phyloP scores from a whole-genome alignment of 2,113 vertebrate genomes.

The Diglossa brunneiventris region DNA sequence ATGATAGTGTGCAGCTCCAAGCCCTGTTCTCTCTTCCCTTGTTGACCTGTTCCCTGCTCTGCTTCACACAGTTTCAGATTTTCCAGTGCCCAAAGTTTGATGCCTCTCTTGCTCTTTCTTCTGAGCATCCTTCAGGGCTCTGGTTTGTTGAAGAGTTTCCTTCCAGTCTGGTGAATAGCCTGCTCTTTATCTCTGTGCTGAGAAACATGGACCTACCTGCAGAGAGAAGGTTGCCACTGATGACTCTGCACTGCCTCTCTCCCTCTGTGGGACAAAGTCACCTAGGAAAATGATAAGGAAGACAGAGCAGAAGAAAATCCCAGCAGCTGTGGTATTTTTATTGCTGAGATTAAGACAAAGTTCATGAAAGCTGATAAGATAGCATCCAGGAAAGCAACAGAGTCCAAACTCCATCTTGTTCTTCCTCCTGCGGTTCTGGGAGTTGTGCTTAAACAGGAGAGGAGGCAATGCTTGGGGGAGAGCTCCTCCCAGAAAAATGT shows the following conservation, averaged over 20 bases:
- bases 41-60: not conserved
- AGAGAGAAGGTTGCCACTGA: fast-evolving
- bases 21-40: not conserved
- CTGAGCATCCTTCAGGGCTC: not conserved
- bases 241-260: not conserved
- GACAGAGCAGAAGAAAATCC: not conserved
- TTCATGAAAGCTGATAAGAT: constrained; percentile 25
- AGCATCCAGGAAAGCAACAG: not conserved
- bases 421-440: not conserved
- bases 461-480: not conserved
- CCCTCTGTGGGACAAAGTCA: not conserved
- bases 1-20: not conserved
- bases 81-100: not conserved
- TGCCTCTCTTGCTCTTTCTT: not conserved
- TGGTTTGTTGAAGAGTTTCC: not conserved
- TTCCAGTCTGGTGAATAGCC: not conserved
- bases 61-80: not conserved
- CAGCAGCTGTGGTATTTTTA: not conserved
- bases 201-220: not conserved
- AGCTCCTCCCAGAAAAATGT: not conserved
- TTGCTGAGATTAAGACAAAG: not conserved
- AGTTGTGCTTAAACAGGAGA: not conserved
- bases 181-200: not conserved
- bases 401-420: not conserved
- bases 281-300: not conserved